phyloP scores from a whole-genome alignment of 35 echinoderm and acorn worm species.

The Holothuria glaberrima region DNA sequence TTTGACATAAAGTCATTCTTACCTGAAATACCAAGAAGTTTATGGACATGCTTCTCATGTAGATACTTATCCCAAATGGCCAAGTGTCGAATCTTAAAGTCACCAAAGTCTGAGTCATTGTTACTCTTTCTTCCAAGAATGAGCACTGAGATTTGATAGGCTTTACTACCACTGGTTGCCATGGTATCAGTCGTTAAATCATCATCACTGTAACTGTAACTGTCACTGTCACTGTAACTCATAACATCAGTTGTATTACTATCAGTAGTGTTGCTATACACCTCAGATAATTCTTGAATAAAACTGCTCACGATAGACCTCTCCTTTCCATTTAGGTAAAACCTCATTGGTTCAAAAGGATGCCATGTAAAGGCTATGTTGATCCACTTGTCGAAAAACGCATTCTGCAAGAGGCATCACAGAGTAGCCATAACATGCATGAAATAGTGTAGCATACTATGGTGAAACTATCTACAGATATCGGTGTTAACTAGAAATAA shows the following conservation, averaged over 20 bases:
- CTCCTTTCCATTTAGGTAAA: constrained; percentile 75
- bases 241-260: background rate
- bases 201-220: background rate
- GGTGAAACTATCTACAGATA: too few species aligned
- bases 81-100: constrained; percentile 65
- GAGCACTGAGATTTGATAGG: constrained; percentile 3
- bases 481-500: too few species aligned
- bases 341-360: constrained; percentile 30
- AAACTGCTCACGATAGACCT: background rate
- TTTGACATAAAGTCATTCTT: background rate
- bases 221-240: background rate
- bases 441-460: too few species aligned
- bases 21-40: constrained; percentile 82
- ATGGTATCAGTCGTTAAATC: background rate
- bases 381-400: constrained; percentile 49
- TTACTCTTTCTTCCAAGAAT: constrained; percentile 60
- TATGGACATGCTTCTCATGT: constrained; percentile 60
- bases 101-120: constrained; percentile 37
- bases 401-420: background rate
- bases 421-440: too few species aligned
- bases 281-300: background rate
- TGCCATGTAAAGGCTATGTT: constrained; percentile 90
- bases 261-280: background rate
- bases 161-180: background rate
- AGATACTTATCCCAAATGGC: constrained; percentile 85